Evolutionary conservation across 2,797 vertebrate species (phyloP).

Genomic region (Pelochelys cantorii): DNA sequence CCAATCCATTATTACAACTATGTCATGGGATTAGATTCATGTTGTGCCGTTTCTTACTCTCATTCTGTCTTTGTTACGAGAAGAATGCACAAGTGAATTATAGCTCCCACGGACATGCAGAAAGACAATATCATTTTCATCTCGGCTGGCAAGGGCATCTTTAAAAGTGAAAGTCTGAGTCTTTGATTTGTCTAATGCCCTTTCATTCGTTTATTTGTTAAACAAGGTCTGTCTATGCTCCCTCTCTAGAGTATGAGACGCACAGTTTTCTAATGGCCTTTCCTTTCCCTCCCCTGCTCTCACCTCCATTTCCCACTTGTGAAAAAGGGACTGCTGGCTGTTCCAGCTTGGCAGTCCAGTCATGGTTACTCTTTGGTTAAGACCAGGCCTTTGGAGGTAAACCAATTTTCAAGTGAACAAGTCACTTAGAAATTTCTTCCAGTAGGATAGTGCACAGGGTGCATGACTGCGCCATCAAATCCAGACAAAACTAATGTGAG

Average conservation of each 20-base stretch:
- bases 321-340: neutral
- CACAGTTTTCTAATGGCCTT: neutral
- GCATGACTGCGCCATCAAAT: neutral
- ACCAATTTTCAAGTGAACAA: neutral
- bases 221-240: neutral
- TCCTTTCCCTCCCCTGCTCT: neutral
- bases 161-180: neutral
- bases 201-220: neutral
- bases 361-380: neutral
- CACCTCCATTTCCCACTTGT: neutral
- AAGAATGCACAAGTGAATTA: slow-evolving; percentile 31
- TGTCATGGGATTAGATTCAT: neutral
- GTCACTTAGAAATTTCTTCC: neutral
- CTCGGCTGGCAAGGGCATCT: neutral
- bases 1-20: neutral
- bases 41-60: neutral
- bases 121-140: neutral
- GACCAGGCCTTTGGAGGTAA: neutral
- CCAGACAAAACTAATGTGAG: neutral
- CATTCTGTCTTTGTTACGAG: slow-evolving; percentile 16
- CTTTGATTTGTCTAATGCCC: slow-evolving; percentile 17
- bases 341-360: neutral
- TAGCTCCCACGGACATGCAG: neutral
- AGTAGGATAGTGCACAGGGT: neutral
- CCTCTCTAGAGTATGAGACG: neutral